Conservation (phyloP, 2,797 vertebrate genomes). For the Xenopus petersii region DNA sequence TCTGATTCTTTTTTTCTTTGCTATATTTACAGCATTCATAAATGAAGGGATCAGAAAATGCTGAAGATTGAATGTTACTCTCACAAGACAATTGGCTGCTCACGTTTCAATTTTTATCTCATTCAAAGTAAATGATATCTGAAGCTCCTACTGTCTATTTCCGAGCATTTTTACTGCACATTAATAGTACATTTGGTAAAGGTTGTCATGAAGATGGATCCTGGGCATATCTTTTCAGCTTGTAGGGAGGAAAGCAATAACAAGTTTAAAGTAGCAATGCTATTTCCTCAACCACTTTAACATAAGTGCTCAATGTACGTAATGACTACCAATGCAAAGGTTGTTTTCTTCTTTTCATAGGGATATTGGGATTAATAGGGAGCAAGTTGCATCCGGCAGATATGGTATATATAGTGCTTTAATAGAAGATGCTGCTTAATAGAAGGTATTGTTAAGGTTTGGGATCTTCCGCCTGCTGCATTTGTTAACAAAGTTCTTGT, state of each 20-base stretch:
- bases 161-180: conserved; percentile 36
- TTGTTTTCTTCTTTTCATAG: not conserved
- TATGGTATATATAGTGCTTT: too few species aligned
- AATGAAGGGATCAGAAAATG: conserved; percentile 33
- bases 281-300: conserved; percentile 16
- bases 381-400: too few species aligned
- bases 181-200: conserved; percentile 45
- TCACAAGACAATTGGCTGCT: conserved; percentile 44
- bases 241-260: conserved; percentile 20
- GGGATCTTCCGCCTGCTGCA: too few species aligned
- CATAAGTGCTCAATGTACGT: conserved; percentile 8
- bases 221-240: conserved; percentile 30
- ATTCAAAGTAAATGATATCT: conserved; percentile 38
- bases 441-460: too few species aligned
- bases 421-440: too few species aligned
- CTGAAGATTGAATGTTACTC: conserved; percentile 46
- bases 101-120: conserved; percentile 47
- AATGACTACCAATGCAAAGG: conserved; percentile 7
- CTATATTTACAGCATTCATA: conserved; percentile 41
- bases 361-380: conserved; percentile 16
- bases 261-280: conserved; percentile 12
- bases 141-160: conserved; percentile 33
- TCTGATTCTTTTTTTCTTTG: conserved; percentile 21
- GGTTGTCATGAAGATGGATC: conserved; percentile 45
- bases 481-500: too few species aligned